Evolutionary conservation across 2,797 vertebrate species (phyloP), one percentile per base, ranked within the genome.

Genomic region (Limosa lapponica): DNA sequence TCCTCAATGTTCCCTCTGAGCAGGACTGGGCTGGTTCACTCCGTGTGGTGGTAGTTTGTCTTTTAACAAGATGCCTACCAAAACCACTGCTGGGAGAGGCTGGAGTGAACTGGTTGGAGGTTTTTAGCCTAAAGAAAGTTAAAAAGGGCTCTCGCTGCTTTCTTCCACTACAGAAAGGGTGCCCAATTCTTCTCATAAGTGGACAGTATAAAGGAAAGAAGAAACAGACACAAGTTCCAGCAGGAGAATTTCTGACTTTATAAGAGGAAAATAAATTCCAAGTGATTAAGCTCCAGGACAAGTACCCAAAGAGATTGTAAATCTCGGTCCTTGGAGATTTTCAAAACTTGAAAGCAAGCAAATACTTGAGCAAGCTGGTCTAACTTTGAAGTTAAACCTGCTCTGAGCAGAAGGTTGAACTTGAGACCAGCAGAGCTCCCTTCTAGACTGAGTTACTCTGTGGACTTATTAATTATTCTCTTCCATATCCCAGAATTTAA

Each of bases 141-240:
- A 10, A n/a, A 80, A 90, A 37, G 11, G 10, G 13, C 6, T 55
- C 27, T 34, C 0, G 0, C 3, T 37, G 6, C 10, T 71, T 81
- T 78, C 17, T 81, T 83, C n/a, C 32, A 34, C 10, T 34, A 70
- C 4, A 46, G 24, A 61, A 75, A 66, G 4, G 2, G 8, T 25
- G 22, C 2, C 13, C 17, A 54, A 11, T 34, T 82, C 25, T 44
- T 57, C 7, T 69, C 14, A 4, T 12, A 39, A 57, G 14, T 2
- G 7, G 32, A 20, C 2, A 6, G 12, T 17, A 5, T 14, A 46
- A 72, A 7, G 13, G 62, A 13, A 89, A 71, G 58, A 72, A 81
- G 54, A 28, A 71, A 57, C 8, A 64, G 36, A 27, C 7, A 19
- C 2, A 27, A 54, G 24, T 0, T 82, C 6, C 19, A 86, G 34